Evolutionary conservation across 2,888 invertebrate species (phyloP).

Genomic region (Agrochola lychnidis): DNA sequence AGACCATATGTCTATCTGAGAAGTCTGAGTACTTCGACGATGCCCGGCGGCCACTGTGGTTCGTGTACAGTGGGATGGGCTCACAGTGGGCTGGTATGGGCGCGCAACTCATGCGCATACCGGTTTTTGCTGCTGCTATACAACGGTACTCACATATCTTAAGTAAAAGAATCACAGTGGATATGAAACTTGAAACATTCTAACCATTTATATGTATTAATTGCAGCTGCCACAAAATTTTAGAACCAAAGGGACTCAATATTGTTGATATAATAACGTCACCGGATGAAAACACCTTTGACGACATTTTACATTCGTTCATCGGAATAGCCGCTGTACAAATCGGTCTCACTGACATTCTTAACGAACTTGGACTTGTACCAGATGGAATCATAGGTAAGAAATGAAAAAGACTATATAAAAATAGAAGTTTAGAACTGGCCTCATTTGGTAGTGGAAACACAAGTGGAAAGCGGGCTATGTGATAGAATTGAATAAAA

Average conservation of each 20-base stretch:
- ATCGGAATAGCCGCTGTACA: slow-evolving; percentile 87
- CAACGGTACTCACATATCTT: slow-evolving; percentile 73
- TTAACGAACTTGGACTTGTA: slow-evolving; percentile 90
- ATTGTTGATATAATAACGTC: slow-evolving; percentile 92
- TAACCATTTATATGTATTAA: not conserved
- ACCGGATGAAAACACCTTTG: slow-evolving; percentile 87
- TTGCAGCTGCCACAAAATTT: slow-evolving; percentile 87
- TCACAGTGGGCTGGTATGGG: slow-evolving; percentile 94
- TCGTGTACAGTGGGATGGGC: slow-evolving; percentile 94
- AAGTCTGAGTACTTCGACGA: slow-evolving; percentile 88
- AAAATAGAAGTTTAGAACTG: not conserved
- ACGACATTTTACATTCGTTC: slow-evolving; percentile 90
- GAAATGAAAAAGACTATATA: slow-evolving; percentile 14
- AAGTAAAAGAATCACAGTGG: not conserved
- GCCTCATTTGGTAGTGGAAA: not conserved
- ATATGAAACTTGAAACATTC: not conserved
- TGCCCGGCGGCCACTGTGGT: slow-evolving; percentile 91
- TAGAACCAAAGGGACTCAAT: slow-evolving; percentile 92
- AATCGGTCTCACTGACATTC: slow-evolving; percentile 89
- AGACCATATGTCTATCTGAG: slow-evolving; percentile 83
- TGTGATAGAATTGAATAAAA: not conserved
- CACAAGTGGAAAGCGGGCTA: not conserved
- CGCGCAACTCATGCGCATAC: slow-evolving; percentile 91
- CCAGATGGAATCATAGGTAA: slow-evolving; percentile 95
- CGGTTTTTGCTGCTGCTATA: slow-evolving; percentile 91